phyloP scores from a whole-genome alignment of 2,888 invertebrate species.

The Cerastis leucographa region DNA sequence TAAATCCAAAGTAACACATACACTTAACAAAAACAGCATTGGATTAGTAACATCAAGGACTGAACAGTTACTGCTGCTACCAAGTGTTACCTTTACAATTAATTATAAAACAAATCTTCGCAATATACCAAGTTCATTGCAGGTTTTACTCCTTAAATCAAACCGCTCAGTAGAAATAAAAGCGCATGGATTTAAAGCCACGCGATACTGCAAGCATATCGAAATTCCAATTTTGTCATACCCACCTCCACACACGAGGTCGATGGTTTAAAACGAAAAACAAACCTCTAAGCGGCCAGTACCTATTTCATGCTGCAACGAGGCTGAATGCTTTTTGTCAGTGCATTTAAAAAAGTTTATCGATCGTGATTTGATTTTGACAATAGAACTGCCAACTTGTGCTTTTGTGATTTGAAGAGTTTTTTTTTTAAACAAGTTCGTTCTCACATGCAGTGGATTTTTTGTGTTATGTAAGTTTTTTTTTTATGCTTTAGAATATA shows the following conservation, averaged over 20 bases:
- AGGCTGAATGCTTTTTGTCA: slow-evolving; percentile 59
- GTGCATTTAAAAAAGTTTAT: slow-evolving; percentile 59
- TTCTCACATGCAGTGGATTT: slow-evolving; percentile 57
- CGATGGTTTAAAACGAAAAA: slow-evolving; percentile 78
- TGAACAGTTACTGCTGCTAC: slow-evolving; percentile 40
- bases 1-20: neutral
- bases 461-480: slow-evolving; percentile 43
- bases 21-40: slow-evolving; percentile 32
- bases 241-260: slow-evolving; percentile 72
- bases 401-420: slow-evolving; percentile 54
- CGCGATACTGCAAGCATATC: slow-evolving; percentile 25
- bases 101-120: rapidly evolving
- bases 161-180: neutral
- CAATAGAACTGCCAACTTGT: slow-evolving; percentile 56
- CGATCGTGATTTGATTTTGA: slow-evolving; percentile 50
- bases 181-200: slow-evolving; percentile 5
- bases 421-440: slow-evolving; percentile 45
- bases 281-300: slow-evolving; percentile 75
- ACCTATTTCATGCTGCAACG: slow-evolving; percentile 68
- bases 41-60: slow-evolving; percentile 48
- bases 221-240: slow-evolving; percentile 51
- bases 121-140: slow-evolving; percentile 23
- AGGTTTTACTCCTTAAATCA: neutral
- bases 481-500: neutral
- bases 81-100: slow-evolving; percentile 1